Percentiles rank a stretch among this genome's conserved stretches.
Conservation (phyloP, 2,888 invertebrate species). For the Oligia fasciuncula region DNA sequence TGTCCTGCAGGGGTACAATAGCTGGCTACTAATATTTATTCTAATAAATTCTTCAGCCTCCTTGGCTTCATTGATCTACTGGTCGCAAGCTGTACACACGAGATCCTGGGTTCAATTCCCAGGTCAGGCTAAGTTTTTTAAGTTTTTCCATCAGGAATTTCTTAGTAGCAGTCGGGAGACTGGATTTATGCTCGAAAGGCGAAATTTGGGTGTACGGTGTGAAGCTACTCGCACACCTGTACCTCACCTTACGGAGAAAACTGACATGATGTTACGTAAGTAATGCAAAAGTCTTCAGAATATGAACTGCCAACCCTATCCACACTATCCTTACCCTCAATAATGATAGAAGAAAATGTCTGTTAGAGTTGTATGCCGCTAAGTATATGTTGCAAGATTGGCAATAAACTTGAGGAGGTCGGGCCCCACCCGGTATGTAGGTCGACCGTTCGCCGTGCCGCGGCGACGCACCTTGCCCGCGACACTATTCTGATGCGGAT, state of each 20-base stretch:
- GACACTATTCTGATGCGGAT: constrained; percentile 71
- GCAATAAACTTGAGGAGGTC: constrained; percentile 85
- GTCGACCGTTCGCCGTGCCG: constrained; percentile 79
- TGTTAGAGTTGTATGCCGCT: constrained; percentile 34
- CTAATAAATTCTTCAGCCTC: background rate
- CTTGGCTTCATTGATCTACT: background rate
- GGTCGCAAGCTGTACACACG: too few relatives aligned
- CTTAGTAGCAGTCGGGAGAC: too few relatives aligned
- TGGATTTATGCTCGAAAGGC: background rate
- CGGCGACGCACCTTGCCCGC: constrained; percentile 57
- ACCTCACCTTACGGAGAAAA: background rate
- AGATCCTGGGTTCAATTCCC: background rate
- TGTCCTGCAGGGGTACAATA: background rate
- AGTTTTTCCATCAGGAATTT: too few relatives aligned
- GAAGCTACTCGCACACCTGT: background rate
- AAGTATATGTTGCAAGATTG: constrained; percentile 71
- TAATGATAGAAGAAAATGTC: constrained; percentile 37
- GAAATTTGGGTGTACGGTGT: background rate
- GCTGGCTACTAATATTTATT: background rate
- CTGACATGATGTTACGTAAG: background rate
- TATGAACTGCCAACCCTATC: constrained; percentile 17
- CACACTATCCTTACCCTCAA: constrained; percentile 28
- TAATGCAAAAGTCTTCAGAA: background rate
- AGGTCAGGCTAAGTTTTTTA: background rate
- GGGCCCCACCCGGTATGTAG: constrained; percentile 82